Evolutionary conservation across 2,113 vertebrate genomes (phyloP).

Genomic region (Lasiurus borealis): DNA sequence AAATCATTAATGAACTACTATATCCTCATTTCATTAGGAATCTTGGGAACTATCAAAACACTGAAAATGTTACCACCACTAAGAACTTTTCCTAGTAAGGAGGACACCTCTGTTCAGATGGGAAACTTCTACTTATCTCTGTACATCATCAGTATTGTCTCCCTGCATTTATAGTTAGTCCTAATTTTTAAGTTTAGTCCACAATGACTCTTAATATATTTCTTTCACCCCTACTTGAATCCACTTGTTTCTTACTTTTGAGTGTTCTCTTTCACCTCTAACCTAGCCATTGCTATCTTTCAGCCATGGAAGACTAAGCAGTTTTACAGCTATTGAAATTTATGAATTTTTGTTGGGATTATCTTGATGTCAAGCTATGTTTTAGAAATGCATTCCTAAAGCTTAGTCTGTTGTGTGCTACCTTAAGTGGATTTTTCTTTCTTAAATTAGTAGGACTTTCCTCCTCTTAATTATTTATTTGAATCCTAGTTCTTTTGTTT

Average conservation of each 20-base stretch:
- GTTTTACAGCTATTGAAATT: background rate
- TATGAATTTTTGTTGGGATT: background rate
- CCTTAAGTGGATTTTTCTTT: background rate
- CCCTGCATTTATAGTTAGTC: background rate
- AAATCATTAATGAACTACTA: background rate
- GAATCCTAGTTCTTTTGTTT: background rate
- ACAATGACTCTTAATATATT: background rate
- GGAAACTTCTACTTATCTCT: conserved; percentile 9
- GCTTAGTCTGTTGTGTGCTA: background rate
- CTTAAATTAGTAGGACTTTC: background rate
- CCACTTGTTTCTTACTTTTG: background rate
- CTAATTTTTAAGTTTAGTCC: background rate
- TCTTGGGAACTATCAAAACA: background rate
- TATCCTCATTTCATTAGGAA: background rate
- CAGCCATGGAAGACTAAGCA: background rate
- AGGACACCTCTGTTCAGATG: background rate
- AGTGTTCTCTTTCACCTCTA: background rate
- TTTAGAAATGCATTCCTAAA: conserved; percentile 35
- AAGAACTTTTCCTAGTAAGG: background rate
- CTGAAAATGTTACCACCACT: background rate
- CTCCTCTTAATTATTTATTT: background rate
- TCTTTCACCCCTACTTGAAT: background rate
- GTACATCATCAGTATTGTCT: background rate
- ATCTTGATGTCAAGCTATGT: background rate
- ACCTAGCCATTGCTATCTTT: background rate